Base-by-base conservation (phyloP, 2,113 vertebrate genomes). In the Lates calcarifer region DNA sequence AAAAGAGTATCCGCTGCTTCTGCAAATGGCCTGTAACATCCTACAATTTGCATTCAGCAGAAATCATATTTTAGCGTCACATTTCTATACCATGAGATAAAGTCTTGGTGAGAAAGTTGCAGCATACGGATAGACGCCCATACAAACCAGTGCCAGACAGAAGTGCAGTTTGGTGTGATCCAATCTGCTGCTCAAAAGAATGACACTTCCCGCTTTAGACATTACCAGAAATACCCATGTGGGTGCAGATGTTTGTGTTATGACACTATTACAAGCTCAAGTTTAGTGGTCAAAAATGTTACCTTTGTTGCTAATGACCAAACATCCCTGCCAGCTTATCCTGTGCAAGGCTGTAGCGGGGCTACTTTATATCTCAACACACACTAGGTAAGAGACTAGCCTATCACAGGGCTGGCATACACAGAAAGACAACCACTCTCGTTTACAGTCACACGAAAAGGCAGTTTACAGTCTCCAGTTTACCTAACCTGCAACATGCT, bases 151-250 rank as follows among this genome's bases (percentile, higher is more conserved):
- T 49, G 26, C 18, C 22, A 43, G 28, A 45, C 3, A 39, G 17
- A 69, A 41, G 18, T 22, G 1, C n/a, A 41, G 35, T 67, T 47
- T 39, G 12, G 20, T 58, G 14, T 22, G 11, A 67, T 17, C 22
- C n/a, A 58, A 57, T 67, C 35, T 76, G 35, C 28, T n/a, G 39
- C 17, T 58, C 35, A 57, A 26, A 24, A 37, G n/a, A 69, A n/a
- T n/a, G n/a, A n/a, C n/a, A n/a, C 12, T 14, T 4, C 0, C 15
- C 15, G 41, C 20, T 47, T 47, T 22, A 47, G 17, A 6, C 8
- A 51, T n/a, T n/a, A n/a, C 45, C 45, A 6, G 17, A 20, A 1
- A 47, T 1, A 17, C 3, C 6, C 18, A 20, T 8, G 47, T 51
- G 47, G 31, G 13, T 15, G 12, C 66, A 53, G 47, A 17, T 18